phyloP scores from a whole-genome alignment of 2,888 invertebrate species.

The Automeris io region DNA sequence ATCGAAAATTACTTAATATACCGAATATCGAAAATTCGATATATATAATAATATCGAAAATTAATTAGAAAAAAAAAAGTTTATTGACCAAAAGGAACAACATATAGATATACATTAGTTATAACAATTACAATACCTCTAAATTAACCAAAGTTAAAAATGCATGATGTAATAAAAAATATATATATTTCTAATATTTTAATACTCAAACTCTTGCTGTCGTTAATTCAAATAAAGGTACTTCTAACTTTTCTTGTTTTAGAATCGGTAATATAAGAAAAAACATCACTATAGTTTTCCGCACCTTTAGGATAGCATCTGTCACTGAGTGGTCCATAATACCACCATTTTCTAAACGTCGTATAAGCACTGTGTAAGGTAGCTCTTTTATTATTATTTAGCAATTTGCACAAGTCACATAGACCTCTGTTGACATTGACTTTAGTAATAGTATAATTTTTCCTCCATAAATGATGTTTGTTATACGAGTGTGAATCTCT shows the following conservation, averaged over 20 bases:
- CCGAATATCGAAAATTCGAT: no score
- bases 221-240: background rate
- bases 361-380: constrained; percentile 23
- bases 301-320: constrained; percentile 35
- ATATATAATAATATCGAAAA: no score
- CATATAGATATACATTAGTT: no score
- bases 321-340: constrained; percentile 24
- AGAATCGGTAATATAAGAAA: constrained; percentile 25
- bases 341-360: constrained; percentile 55
- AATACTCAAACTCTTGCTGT: no score
- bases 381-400: constrained; percentile 32
- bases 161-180: no score
- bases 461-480: constrained; percentile 43
- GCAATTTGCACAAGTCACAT: constrained; percentile 42
- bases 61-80: no score
- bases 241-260: constrained; percentile 2
- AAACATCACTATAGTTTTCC: constrained; percentile 20
- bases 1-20: no score
- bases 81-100: no score
- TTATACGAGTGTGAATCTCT: constrained; percentile 32
- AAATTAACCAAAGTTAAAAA: no score
- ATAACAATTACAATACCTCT: no score
- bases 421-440: constrained; percentile 30
- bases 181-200: no score
- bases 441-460: constrained; percentile 35